Percentiles rank a stretch among this genome's conserved stretches.
These are phyloP conservation scores for Bolinopsis microptera DNA, from an alignment of 37 sponge, comb jelly and placozoan genomes.

Conservation along the genomic window DNA sequence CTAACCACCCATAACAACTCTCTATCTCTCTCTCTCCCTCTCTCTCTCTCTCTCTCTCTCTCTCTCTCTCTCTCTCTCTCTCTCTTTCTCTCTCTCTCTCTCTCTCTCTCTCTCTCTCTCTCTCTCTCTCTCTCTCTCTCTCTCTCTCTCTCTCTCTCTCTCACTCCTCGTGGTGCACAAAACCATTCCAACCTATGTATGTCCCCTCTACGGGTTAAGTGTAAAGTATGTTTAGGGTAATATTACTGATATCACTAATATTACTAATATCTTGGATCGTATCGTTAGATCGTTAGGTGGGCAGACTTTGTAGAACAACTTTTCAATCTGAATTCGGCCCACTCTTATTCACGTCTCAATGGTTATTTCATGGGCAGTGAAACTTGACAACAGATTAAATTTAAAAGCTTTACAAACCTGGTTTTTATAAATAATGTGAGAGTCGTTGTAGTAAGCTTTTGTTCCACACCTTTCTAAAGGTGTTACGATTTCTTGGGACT, in stretches of 20 bases:
- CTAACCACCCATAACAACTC: not conserved
- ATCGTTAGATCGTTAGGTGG: too few species aligned
- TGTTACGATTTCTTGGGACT: not conserved
- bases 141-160: not conserved
- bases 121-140: not conserved
- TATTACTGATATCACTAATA: too few species aligned
- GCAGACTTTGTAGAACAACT: too few species aligned
- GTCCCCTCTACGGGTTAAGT: too few species aligned
- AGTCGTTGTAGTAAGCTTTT: slow-evolving; percentile 1
- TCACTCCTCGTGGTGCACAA: not conserved
- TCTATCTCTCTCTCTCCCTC: not conserved
- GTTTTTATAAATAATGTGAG: slow-evolving; percentile 33
- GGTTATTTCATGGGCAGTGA: too few species aligned
- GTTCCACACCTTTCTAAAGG: not conserved
- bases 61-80: not conserved
- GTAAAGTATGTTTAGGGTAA: too few species aligned
- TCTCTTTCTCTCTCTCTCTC: not conserved
- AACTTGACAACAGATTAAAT: too few species aligned
- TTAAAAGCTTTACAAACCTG: too few species aligned
- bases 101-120: not conserved
- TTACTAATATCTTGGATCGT: too few species aligned
- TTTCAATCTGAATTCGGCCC: too few species aligned
- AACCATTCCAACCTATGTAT: too few species aligned
- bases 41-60: not conserved
- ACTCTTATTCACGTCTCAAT: too few species aligned